Base-by-base conservation (phyloP, 2,888 invertebrate genomes). In the Mesochorus sp. region DNA sequence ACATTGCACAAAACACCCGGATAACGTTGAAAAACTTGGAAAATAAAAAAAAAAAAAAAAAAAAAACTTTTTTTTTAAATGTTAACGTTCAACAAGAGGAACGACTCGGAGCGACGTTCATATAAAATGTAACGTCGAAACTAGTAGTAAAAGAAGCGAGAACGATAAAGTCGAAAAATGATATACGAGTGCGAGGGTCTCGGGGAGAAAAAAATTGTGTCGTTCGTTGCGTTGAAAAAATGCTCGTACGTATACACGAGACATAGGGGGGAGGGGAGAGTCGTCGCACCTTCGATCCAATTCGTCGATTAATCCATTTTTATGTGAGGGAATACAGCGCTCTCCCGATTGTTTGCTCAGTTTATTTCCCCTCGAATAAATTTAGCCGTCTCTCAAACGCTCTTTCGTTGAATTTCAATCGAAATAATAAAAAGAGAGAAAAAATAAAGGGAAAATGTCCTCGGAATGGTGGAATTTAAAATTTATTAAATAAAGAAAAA, bases 231-330 rank as follows among this genome's bases (percentile, higher is more conserved):
- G 19, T 31, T 26, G 67, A 53, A 31, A 59, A 47, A 59, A 59
- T 53, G 31, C 31, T 53, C 3, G 44, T 42, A 44, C 59, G 53
- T 61, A 42, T 31, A 64, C 28, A 51, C 5, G 10, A 42, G n/a
- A n/a, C 2, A 5, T 3, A n/a, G 10, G 37, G 31, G 12, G 31
- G 17, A n/a, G n/a, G n/a, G n/a, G n/a, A n/a, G n/a, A n/a, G n/a
- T n/a, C n/a, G 42, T 42, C 21, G 51, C 74, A 51, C 51, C 51
- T 59, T 51, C 67, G 34, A 44, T n/a, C n/a, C n/a, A n/a, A n/a
- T n/a, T n/a, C n/a, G n/a, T n/a, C n/a, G n/a, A n/a, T 31, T 51
- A 67, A 67, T 67, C 39, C 39, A 8, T 68, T 57, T 28, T 66
- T 42, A 42, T 26, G 26, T 12, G n/a, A 8, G 2, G 12, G 12